phyloP scores from a whole-genome alignment of 1,140 invertebrate species.

The Argopecten irradians region DNA sequence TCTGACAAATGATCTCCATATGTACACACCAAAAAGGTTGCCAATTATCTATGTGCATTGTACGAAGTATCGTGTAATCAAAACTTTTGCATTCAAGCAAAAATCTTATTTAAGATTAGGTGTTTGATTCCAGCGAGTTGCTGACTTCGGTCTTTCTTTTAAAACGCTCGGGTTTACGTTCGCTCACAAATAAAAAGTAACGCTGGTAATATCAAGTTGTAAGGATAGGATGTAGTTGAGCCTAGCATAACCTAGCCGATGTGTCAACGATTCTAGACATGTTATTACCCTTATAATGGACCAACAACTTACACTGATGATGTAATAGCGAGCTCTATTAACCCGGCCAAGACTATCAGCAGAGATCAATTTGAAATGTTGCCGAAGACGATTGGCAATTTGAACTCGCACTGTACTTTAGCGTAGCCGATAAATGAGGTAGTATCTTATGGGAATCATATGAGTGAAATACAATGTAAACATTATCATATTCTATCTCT shows the following conservation, averaged over 20 bases:
- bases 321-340: background rate
- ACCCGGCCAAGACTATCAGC: background rate
- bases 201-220: background rate
- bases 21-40: no score
- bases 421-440: background rate
- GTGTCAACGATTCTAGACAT: background rate
- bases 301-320: background rate
- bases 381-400: background rate
- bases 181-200: no score
- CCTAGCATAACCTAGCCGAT: background rate
- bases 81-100: background rate
- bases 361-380: background rate
- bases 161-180: background rate
- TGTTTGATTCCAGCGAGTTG: no score
- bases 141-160: background rate
- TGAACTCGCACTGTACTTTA: background rate
- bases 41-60: background rate
- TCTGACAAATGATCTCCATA: no score
- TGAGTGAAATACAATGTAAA: background rate
- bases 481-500: conserved; percentile 13
- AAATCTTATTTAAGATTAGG: no score
- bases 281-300: background rate
- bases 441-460: background rate
- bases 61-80: background rate
- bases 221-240: background rate